These are phyloP conservation scores for Asarcornis scutulata DNA, from an alignment of 2,113 vertebrate species.

Conservation along the genomic window DNA sequence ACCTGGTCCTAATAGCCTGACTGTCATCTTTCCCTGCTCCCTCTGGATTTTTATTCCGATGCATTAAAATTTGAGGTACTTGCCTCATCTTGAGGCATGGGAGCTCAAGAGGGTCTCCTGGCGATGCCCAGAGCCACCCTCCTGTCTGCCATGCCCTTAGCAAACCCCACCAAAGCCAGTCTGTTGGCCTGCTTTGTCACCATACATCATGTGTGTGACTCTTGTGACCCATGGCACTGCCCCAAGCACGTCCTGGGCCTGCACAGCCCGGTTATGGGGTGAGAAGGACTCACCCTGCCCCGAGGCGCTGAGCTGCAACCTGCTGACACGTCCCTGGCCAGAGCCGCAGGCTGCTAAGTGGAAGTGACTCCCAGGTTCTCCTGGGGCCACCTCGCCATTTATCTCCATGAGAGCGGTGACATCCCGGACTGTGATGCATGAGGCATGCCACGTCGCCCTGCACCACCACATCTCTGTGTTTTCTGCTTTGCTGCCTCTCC, in stretches of 20 bases:
- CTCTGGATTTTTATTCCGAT: not conserved
- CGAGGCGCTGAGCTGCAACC: not conserved
- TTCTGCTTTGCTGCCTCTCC: constrained; percentile 42
- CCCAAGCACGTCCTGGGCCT: rapidly evolving
- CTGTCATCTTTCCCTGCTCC: not conserved
- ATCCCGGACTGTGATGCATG: constrained; percentile 59
- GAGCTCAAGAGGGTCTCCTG: not conserved
- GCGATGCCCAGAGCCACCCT: not conserved
- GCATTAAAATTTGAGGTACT: not conserved
- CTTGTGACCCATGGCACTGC: not conserved
- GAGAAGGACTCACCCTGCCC: not conserved
- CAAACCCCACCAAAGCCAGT: not conserved
- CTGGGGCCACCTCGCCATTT: constrained; percentile 53
- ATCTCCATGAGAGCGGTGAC: constrained; percentile 66
- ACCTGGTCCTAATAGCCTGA: not conserved
- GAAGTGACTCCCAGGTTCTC: constrained; percentile 30
- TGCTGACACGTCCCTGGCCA: not conserved
- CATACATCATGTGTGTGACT: rapidly evolving
- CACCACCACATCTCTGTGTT: not conserved
- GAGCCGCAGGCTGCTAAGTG: not conserved
- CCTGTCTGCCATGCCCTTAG: not conserved
- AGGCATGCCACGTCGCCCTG: not conserved
- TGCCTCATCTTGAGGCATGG: not conserved
- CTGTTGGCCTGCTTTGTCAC: not conserved
- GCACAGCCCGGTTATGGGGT: not conserved